A percentile compares a stretch with the other conserved stretches of the same genome.
phyloP scores from a whole-genome alignment of 2,113 vertebrate genomes.

The Paratilapia polleni region DNA sequence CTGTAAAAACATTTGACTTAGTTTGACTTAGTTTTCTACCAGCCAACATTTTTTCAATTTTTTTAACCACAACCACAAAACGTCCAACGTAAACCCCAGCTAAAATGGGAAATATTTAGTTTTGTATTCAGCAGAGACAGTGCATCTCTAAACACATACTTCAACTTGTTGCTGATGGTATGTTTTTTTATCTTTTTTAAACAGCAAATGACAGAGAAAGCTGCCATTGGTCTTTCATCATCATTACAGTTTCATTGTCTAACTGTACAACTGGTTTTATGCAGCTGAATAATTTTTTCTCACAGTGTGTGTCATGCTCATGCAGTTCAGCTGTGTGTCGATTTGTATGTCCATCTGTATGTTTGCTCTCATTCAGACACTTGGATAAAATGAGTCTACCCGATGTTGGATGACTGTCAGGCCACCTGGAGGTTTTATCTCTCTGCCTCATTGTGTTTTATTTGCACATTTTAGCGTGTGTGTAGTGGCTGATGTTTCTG shows the following conservation, averaged over 20 bases:
- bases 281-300: background rate
- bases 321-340: background rate
- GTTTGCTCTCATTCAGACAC: background rate
- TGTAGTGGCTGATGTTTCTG: background rate
- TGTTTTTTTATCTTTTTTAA: background rate
- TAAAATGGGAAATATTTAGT: background rate
- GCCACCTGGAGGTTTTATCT: background rate
- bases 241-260: background rate
- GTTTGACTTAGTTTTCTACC: too few relatives aligned
- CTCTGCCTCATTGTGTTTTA: constrained; percentile 12
- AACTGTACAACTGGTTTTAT: background rate
- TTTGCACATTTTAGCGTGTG: background rate
- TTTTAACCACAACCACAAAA: too few relatives aligned
- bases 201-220: background rate
- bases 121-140: background rate
- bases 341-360: background rate
- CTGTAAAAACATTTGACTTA: too few relatives aligned
- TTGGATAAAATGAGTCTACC: background rate
- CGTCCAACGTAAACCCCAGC: too few relatives aligned
- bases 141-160: background rate
- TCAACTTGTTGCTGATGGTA: background rate
- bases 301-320: background rate
- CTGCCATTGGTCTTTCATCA: background rate
- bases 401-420: background rate
- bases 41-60: too few relatives aligned